These are phyloP conservation scores for Rhinopithecus roxellana DNA, from an alignment of 2,113 vertebrate genomes.

Conservation along the genomic window DNA sequence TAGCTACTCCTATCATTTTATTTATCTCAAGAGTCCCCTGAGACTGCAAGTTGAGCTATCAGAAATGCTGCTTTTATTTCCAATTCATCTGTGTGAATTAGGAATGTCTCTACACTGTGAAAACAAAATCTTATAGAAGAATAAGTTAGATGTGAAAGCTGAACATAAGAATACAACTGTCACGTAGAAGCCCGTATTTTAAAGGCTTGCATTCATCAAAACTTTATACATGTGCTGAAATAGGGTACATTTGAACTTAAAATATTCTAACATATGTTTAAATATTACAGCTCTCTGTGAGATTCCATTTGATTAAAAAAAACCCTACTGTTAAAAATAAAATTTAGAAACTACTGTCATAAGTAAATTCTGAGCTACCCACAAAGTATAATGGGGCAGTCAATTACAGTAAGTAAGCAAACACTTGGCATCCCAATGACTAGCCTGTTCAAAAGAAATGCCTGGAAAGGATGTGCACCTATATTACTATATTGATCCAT, in stretches of 20 bases:
- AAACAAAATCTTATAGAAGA: constrained; percentile 31
- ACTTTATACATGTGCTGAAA: not conserved
- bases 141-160: constrained; percentile 25
- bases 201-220: not conserved
- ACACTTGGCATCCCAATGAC: not conserved
- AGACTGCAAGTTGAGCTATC: constrained; percentile 1
- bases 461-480: not conserved
- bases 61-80: constrained; percentile 38
- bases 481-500: not conserved
- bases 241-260: constrained; percentile 22
- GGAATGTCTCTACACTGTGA: not conserved
- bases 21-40: constrained; percentile 36
- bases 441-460: not conserved
- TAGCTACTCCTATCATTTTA: not conserved
- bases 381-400: not conserved
- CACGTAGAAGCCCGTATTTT: not conserved
- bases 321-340: not conserved
- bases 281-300: not conserved
- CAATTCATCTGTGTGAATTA: constrained; percentile 36
- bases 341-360: not conserved
- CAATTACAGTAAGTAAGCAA: not conserved
- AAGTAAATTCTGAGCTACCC: not conserved
- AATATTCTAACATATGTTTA: constrained; percentile 1
- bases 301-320: not conserved
- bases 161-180: not conserved